Percentiles rank a stretch among this genome's conserved stretches.
Evolutionary conservation across 2,888 invertebrate species (phyloP).

Genomic region (Branchinecta sandiegonensis): DNA sequence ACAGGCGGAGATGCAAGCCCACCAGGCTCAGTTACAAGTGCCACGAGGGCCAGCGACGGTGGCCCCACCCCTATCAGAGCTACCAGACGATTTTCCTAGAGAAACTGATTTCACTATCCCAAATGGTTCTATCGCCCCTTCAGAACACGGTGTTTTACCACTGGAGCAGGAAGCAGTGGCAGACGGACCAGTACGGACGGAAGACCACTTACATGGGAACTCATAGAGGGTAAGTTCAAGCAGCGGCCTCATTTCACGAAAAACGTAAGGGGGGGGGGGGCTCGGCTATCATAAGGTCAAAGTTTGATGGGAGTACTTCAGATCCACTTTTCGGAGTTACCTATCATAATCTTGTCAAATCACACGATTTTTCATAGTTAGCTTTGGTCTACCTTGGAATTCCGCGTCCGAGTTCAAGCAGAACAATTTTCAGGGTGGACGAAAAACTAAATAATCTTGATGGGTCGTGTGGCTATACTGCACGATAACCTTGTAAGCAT

Average conservation of each 20-base stretch:
- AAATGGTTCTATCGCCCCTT: neutral
- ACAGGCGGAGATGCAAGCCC: neutral
- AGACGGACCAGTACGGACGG: neutral
- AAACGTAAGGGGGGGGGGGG: neutral
- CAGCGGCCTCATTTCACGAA: neutral
- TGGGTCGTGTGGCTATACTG: too few species aligned
- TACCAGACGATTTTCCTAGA: conserved; percentile 2
- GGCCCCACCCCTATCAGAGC: conserved; percentile 5
- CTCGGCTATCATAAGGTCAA: neutral
- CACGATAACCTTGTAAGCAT: too few species aligned
- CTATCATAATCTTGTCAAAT: too few species aligned
- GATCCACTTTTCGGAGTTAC: too few species aligned
- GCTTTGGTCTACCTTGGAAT: too few species aligned
- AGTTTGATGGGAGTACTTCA: too few species aligned
- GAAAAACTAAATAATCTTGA: too few species aligned
- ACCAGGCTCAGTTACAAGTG: neutral
- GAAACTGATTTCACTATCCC: neutral
- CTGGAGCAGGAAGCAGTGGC: neutral
- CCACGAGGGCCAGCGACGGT: conserved; percentile 1
- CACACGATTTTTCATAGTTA: too few species aligned
- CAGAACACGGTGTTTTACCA: neutral
- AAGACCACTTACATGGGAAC: too few species aligned
- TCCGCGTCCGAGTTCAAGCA: too few species aligned
- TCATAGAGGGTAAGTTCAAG: neutral
- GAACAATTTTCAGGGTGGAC: too few species aligned